Conservation (phyloP, 2,797 vertebrate genomes). For the Pseudotriccus pelzelni region DNA sequence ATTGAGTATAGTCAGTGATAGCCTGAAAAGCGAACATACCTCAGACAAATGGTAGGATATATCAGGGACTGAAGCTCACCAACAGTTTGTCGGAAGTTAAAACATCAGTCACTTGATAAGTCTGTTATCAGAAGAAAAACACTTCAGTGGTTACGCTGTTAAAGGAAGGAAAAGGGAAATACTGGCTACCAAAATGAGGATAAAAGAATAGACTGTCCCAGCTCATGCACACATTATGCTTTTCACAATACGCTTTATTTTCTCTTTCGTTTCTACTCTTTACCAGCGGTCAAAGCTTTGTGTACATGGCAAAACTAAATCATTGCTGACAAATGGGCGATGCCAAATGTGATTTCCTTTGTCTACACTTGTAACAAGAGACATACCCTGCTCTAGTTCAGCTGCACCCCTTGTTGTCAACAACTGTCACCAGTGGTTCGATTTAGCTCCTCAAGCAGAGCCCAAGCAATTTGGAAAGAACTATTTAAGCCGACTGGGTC, state of each 20-base stretch:
- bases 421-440: not conserved
- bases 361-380: conserved; percentile 2
- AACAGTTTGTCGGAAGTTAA: not conserved
- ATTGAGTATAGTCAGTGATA: not conserved
- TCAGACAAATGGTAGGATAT: not conserved
- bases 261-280: not conserved
- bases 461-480: conserved; percentile 15
- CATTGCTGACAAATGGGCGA: conserved; percentile 6
- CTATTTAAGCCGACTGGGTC: not conserved
- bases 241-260: not conserved
- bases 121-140: not conserved
- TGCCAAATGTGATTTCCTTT: not conserved
- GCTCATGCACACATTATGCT: not conserved
- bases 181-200: not conserved
- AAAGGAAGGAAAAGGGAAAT: not conserved
- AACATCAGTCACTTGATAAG: not conserved
- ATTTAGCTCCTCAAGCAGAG: conserved; percentile 32
- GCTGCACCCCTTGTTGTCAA: conserved; percentile 33
- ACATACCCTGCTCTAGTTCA: not conserved
- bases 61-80: not conserved
- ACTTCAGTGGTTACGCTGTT: not conserved
- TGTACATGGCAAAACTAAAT: not conserved
- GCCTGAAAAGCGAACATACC: not conserved
- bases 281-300: not conserved
- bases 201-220: not conserved